These are phyloP conservation scores for Drosophila niveifrons DNA, from an alignment of 2,888 invertebrate species.

Conservation along the genomic window DNA sequence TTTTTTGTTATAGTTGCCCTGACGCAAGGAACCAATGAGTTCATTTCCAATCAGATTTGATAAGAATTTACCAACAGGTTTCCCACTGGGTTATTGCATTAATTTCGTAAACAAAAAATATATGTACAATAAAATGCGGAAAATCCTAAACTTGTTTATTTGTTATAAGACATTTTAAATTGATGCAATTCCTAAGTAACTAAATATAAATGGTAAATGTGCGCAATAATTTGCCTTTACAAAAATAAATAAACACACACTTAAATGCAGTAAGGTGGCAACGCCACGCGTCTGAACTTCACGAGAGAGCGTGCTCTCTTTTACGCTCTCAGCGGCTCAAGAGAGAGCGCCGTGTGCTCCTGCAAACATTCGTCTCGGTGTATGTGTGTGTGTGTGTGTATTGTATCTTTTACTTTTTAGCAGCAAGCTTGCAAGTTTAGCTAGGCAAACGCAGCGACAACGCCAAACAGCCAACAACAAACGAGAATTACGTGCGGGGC, in stretches of 20 bases:
- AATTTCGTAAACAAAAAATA: not conserved
- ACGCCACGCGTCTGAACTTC: conserved; percentile 51
- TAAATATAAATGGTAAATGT: too few relatives aligned
- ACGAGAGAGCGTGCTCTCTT: conserved; percentile 28
- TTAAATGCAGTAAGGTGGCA: conserved; percentile 40
- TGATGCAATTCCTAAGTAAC: too few relatives aligned
- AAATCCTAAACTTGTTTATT: not conserved
- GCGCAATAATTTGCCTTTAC: too few relatives aligned
- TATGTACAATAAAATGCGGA: too few relatives aligned
- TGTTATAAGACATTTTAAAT: not conserved
- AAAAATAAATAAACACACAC: not conserved
- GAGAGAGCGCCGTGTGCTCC: conserved; percentile 51
- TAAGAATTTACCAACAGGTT: too few relatives aligned
- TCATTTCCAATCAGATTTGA: too few relatives aligned
- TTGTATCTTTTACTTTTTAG: conserved; percentile 78
- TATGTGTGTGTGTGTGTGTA: conserved; percentile 50
- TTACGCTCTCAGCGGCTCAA: conserved; percentile 25
- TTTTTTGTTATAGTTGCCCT: too few relatives aligned
- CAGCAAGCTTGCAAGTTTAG: conserved; percentile 70
- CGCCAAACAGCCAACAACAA: conserved; percentile 70
- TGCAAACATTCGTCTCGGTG: conserved; percentile 63
- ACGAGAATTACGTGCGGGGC: conserved; percentile 65
- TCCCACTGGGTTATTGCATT: too few relatives aligned
- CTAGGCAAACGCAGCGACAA: conserved; percentile 66
- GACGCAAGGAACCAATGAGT: too few relatives aligned